Evolutionary conservation across 2,888 invertebrate species (phyloP), one percentile per base, ranked within the genome.

Genomic region (Mimumesa dahlbomi): DNA sequence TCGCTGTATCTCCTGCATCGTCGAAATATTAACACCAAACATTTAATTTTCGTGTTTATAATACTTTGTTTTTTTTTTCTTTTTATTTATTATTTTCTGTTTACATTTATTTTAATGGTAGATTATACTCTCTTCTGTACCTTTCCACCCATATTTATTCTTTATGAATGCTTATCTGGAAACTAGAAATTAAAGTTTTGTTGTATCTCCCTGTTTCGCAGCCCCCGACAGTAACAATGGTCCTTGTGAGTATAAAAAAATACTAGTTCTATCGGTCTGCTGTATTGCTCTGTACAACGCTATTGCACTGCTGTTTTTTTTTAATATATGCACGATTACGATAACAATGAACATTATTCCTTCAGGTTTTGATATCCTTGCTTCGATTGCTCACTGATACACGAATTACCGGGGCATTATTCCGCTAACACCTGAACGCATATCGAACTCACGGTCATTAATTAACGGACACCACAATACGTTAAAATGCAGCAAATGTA

Each of bases 221-320:
- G 95, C 95, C 91, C 94, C 94, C 91, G 94, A 94, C 93, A 93
- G 94, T 93, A 94, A 94, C 93, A 94, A 94, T 93, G 94, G 94
- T 91, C 94, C 95, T 92, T 95, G 95, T 95, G 94, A 95, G 95
- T 95, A 95, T 93, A 86, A 79, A 86, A n/a, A 85, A 84, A 74
- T 79, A 85, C 83, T 83, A 86, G 84, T 85, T 87, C 80, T 87
- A 85, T 89, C 85, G 85, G 87, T 85, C 84, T 88, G 85, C 85
- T 88, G 85, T 89, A 82, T 87, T 82, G 86, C 87, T 87, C 82
- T 82, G 76, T 71, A 79, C 79, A 74, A 79, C 57, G 74, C 83
- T 84, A 63, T 79, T 64, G 77, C 76, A 80, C 74, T 73, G 67
- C 75, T 71, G 38, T 68, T 16, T 14, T 34, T 16, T 18, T 5